Percentiles rank a stretch among this genome's conserved stretches.
phyloP scores from a whole-genome alignment of 2,797 vertebrate species.

The Myotis pilosus region DNA sequence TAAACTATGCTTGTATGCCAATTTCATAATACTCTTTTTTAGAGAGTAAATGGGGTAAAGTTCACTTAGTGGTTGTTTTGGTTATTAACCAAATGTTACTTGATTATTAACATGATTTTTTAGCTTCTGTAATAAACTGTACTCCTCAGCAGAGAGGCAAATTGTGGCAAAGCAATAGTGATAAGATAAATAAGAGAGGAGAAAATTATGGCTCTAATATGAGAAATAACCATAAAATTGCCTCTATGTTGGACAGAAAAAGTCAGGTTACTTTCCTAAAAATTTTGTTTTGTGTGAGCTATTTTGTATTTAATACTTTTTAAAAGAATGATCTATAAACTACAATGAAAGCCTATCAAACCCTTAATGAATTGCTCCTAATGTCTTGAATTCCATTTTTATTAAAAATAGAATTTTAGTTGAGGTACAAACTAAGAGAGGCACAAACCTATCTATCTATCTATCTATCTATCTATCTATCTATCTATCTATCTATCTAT shows the following conservation, averaged over 20 bases:
- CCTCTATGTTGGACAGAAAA: not conserved
- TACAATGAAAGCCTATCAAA: not conserved
- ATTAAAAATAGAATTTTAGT: not conserved
- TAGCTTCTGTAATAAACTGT: not conserved
- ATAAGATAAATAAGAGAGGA: not conserved
- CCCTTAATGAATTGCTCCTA: not conserved
- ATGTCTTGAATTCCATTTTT: not conserved
- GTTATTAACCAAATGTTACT: not conserved
- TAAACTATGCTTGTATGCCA: not conserved
- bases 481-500: not conserved
- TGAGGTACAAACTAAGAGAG: not conserved
- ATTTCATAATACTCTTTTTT: not conserved
- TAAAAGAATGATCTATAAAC: not conserved
- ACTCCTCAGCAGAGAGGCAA: not conserved
- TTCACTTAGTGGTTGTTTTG: not conserved
- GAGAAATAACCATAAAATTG: not conserved
- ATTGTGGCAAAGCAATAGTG: not conserved
- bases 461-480: not conserved
- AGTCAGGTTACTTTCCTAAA: not conserved
- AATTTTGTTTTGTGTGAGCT: not conserved
- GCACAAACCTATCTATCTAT: not conserved
- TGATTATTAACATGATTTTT: not conserved
- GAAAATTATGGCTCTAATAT: not conserved
- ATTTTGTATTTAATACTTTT: not conserved
- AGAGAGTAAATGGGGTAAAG: conserved; percentile 13